These are phyloP conservation scores for Boloria selene DNA, from an alignment of 2,888 invertebrate species.

Conservation along the genomic window DNA sequence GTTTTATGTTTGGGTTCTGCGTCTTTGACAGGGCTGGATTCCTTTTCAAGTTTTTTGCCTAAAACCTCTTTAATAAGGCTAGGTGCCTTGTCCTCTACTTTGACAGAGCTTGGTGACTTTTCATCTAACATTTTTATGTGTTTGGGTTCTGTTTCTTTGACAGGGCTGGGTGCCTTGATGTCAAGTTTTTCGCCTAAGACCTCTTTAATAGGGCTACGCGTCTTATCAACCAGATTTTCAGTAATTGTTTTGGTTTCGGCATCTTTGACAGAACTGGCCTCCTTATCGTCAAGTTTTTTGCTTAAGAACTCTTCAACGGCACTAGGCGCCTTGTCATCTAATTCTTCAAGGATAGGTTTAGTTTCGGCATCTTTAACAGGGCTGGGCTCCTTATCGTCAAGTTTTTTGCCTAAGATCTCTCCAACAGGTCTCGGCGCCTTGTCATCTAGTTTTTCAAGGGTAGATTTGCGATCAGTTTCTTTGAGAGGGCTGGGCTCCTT, in stretches of 20 bases:
- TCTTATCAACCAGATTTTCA: slow-evolving; percentile 21
- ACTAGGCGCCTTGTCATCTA: slow-evolving; percentile 29
- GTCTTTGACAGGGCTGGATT: slow-evolving; percentile 19
- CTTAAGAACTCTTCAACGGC: slow-evolving; percentile 15
- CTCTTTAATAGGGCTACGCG: neutral
- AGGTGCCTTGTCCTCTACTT: slow-evolving; percentile 22
- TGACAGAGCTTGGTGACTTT: slow-evolving; percentile 12
- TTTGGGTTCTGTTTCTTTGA: neutral
- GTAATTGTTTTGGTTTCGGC: neutral
- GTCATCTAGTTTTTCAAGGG: neutral
- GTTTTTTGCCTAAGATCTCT: slow-evolving; percentile 5
- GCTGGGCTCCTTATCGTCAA: neutral
- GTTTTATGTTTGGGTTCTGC: neutral
- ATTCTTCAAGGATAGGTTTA: neutral
- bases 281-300: slow-evolving; percentile 25
- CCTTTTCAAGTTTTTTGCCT: slow-evolving; percentile 7
- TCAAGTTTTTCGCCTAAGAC: neutral
- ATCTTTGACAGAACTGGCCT: slow-evolving; percentile 13
- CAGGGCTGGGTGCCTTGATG: slow-evolving; percentile 19
- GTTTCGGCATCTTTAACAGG: slow-evolving; percentile 6
- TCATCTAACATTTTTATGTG: neutral
- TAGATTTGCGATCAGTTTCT: neutral
- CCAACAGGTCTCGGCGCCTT: neutral
- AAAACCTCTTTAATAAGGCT: neutral
- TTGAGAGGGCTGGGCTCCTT: slow-evolving; percentile 29